Base-by-base conservation (phyloP, 2,113 vertebrate genomes). In the Platycercus adscitus region DNA sequence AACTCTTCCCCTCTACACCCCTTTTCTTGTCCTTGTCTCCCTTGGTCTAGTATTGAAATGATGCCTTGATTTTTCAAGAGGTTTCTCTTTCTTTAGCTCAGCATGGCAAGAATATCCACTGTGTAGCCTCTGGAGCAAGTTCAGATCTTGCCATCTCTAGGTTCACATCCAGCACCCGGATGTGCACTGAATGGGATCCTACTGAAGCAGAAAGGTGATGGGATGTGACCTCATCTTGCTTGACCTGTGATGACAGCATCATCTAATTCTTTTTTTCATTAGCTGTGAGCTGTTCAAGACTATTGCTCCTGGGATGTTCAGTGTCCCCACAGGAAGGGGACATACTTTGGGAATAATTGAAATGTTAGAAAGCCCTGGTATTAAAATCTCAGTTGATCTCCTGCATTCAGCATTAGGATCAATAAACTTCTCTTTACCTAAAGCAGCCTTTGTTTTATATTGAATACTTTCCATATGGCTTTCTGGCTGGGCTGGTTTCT, bases 361-460 rank as follows among this genome's bases (percentile, higher is more conserved):
- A 88, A 53, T 46, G 64, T 64, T 93, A n/a, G 63, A 88, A 87
- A 84, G 28, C 20, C 61, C 23, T 39, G 14, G 17, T 81, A 78
- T 94, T 63, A 75, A 93, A 95, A 81, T 73, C 53, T 76, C 63
- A 85, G 24, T 44, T 89, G 91, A 49, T 58, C 3, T 21, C 70
- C 23, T 80, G 18, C 75, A 65, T 87, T 88, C 70, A 92, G 55
- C 81, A 72, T 82, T 47, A 68, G 31, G 50, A 35, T 47, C 0
- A 0, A 80, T 79, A 76, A 77, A 56, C 26, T 72, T 69, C 31
- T 93, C 16, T 53, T 93, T 94, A 65, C 90, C 44, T 77, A 82
- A 91, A 94, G 81, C 66, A 80, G 49, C 81, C 47, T 79, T 91
- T 92, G 71, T 86, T 96, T 94, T 92, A 76, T 41, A 90, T 9